Conservation (phyloP, 35 echinoderm and acorn worm genomes). For the Ptychodera flava region DNA sequence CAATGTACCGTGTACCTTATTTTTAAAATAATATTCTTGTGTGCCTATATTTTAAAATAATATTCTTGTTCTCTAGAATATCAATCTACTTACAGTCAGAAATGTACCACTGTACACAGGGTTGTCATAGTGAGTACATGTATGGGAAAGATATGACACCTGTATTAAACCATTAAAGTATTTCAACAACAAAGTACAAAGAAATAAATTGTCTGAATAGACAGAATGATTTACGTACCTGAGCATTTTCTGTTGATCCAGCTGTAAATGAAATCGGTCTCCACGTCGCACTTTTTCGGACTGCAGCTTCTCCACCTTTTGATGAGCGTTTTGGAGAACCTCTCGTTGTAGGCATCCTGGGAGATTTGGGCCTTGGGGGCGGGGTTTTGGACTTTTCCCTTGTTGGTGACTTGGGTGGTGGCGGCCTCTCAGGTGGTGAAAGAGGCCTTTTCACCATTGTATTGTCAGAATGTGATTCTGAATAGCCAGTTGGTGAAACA, state of each 20-base stretch:
- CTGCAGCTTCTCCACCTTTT: background rate
- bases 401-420: background rate
- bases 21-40: no score
- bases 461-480: background rate
- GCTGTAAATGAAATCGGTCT: background rate
- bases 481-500: background rate
- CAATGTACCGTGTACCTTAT: no score
- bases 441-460: background rate
- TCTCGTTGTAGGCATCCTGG: background rate
- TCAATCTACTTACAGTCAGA: no score
- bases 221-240: background rate
- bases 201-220: no score
- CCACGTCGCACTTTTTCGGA: background rate
- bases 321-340: background rate
- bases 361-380: background rate
- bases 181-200: no score
- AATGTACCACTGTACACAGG: no score
- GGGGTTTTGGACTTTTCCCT: background rate
- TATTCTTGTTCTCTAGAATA: no score
- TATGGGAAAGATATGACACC: no score
- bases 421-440: background rate
- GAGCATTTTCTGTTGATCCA: background rate
- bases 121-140: no score
- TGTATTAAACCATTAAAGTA: no score
- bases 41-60: no score